These are phyloP conservation scores for Hydropsyche betteni DNA, from an alignment of 2,888 invertebrate species.

Conservation along the genomic window DNA sequence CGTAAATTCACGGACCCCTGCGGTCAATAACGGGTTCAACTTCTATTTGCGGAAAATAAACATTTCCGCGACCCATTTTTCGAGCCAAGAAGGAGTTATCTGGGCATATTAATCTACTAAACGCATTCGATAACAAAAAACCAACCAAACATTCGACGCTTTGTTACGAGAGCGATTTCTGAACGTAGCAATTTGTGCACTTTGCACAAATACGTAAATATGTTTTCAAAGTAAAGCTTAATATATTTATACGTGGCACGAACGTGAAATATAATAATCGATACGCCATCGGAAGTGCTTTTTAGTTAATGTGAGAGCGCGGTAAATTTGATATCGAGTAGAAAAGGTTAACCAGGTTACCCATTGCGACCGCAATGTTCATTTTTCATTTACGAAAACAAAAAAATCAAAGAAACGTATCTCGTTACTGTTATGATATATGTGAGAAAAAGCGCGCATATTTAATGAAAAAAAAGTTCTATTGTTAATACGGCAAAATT, in stretches of 20 bases:
- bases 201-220: no score
- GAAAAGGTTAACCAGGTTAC: slow-evolving; percentile 4
- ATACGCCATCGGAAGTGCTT: no score
- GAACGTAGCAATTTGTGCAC: no score
- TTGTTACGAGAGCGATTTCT: no score
- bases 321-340: slow-evolving; percentile 12
- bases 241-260: no score
- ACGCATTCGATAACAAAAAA: slow-evolving; percentile 25
- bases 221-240: no score
- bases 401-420: neutral
- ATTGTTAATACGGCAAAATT: no score
- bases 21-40: slow-evolving; percentile 8
- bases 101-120: slow-evolving; percentile 14
- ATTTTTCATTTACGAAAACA: slow-evolving; percentile 8
- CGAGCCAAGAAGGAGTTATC: slow-evolving; percentile 18
- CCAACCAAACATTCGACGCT: no score
- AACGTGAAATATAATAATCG: no score
- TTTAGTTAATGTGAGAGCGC: slow-evolving; percentile 3
- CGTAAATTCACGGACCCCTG: neutral
- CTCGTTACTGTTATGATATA: slow-evolving; percentile 14
- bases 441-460: slow-evolving; percentile 11
- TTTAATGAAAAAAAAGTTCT: no score
- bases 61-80: slow-evolving; percentile 30
- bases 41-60: slow-evolving; percentile 26
- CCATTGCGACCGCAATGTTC: slow-evolving; percentile 4